Percentiles rank a stretch among this genome's conserved stretches.
phyloP scores from a whole-genome alignment of 2,888 invertebrate species.

The Ecdyonurus torrentis region DNA sequence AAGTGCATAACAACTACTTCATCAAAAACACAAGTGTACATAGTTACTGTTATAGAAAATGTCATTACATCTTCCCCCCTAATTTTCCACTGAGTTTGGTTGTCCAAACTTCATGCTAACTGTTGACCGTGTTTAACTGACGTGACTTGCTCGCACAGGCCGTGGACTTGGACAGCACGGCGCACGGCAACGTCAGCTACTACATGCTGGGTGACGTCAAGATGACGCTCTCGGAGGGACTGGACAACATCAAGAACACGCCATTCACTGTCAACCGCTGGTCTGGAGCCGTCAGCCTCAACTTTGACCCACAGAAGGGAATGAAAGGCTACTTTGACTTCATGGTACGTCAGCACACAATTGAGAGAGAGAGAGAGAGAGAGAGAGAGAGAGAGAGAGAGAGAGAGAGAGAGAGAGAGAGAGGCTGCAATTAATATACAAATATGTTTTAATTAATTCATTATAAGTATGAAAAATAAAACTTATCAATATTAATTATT shows the following conservation, averaged over 20 bases:
- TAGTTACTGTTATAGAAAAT: neutral
- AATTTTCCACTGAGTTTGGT: neutral
- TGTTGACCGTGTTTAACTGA: too few relatives aligned
- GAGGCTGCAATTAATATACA: too few relatives aligned
- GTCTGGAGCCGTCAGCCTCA: slow-evolving; percentile 70
- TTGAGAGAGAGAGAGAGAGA: too few relatives aligned
- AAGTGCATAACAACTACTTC: too few relatives aligned
- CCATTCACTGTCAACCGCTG: slow-evolving; percentile 69
- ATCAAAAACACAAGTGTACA: neutral
- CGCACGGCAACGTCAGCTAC: slow-evolving; percentile 58
- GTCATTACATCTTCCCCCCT: neutral
- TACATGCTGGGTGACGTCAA: slow-evolving; percentile 63
- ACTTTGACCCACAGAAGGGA: slow-evolving; percentile 89
- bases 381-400: too few relatives aligned
- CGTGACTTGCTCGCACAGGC: slow-evolving; percentile 34
- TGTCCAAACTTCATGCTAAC: neutral
- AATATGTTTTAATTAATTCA: too few relatives aligned
- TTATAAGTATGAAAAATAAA: too few relatives aligned
- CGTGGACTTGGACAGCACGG: slow-evolving; percentile 53
- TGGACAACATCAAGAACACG: slow-evolving; percentile 59
- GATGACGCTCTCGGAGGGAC: slow-evolving; percentile 67
- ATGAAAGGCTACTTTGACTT: slow-evolving; percentile 97
- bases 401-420: too few relatives aligned
- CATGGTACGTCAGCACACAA: too few relatives aligned
- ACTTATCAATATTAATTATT: too few relatives aligned